These are phyloP conservation scores for Drosophila pseudoananassae DNA, from an alignment of 1,140 invertebrate genomes.

Conservation along the genomic window DNA sequence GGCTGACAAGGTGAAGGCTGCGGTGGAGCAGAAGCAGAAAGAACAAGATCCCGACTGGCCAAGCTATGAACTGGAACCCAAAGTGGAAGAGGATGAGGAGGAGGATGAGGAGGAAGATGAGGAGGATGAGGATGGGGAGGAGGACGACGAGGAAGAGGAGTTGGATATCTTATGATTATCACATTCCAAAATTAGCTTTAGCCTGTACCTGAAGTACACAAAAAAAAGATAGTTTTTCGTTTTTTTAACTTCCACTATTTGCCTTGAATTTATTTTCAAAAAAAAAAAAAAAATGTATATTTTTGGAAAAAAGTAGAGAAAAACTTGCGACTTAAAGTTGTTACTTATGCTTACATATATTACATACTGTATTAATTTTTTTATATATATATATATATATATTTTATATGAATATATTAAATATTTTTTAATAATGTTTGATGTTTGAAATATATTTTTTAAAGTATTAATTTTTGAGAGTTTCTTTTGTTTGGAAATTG, in stretches of 20 bases:
- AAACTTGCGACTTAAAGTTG: not conserved
- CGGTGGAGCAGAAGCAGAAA: not conserved
- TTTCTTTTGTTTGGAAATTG: too few species aligned
- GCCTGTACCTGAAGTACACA: not conserved
- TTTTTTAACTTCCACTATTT: not conserved
- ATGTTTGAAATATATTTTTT: not conserved
- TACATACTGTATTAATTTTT: not conserved
- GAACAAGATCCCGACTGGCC: not conserved
- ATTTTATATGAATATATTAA: not conserved
- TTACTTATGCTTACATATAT: not conserved
- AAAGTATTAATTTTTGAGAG: not conserved
- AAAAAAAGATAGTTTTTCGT: not conserved
- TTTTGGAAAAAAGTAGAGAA: not conserved
- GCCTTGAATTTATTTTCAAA: not conserved
- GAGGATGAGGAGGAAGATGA: not conserved
- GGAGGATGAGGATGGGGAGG: not conserved
- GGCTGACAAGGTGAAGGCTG: not conserved
- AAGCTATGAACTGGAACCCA: not conserved
- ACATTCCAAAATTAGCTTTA: constrained; percentile 1
- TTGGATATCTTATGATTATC: not conserved
- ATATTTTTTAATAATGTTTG: not conserved
- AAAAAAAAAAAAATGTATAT: too few species aligned
- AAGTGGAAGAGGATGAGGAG: not conserved
- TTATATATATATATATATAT: not conserved
- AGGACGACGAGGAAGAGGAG: too few species aligned